phyloP scores from a whole-genome alignment of 1,140 invertebrate genomes.

The Leptopilina boulardi region DNA sequence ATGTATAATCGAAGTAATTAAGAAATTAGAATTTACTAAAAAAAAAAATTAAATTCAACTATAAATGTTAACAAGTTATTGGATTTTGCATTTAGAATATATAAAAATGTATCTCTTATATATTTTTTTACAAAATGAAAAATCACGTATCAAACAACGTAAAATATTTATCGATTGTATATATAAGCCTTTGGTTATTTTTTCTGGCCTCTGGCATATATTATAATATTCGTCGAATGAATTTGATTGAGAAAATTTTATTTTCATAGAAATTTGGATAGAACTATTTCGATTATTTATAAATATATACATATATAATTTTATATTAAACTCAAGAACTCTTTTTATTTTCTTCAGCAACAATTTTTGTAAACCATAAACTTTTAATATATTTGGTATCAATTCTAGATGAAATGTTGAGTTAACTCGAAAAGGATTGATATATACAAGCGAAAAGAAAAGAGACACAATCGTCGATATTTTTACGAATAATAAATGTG shows the following conservation, averaged over 20 bases:
- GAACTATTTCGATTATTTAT: background rate
- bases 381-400: background rate
- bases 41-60: background rate
- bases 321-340: no score
- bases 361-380: no score
- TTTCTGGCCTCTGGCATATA: background rate
- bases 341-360: no score
- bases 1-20: background rate
- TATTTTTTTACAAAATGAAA: conserved; percentile 9
- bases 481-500: conserved; percentile 47
- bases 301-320: no score
- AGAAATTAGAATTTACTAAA: background rate
- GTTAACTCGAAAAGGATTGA: conserved; percentile 26
- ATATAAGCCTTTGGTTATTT: background rate
- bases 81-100: background rate
- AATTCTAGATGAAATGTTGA: conserved; percentile 29
- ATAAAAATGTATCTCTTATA: background rate
- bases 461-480: conserved; percentile 41
- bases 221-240: background rate
- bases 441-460: conserved; percentile 10
- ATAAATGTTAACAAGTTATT: background rate
- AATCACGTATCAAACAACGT: background rate
- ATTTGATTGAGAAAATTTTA: background rate
- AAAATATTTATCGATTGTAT: background rate
- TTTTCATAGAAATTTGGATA: background rate